Evolutionary conservation across 2,888 invertebrate species (phyloP), one percentile per base, ranked within the genome.

Genomic region (Agriopis leucophaearia): DNA sequence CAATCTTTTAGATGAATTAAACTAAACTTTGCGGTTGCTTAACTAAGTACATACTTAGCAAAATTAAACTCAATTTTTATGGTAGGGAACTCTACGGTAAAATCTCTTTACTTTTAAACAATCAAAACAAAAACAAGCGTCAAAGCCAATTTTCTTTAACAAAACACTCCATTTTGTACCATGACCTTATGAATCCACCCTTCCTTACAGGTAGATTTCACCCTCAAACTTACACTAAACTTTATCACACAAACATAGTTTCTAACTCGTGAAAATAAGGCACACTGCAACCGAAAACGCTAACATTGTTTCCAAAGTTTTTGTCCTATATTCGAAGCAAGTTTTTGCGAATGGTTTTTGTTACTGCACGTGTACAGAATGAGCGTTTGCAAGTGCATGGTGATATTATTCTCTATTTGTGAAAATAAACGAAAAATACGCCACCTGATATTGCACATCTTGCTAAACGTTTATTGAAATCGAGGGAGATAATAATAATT

Each of bases 171-270:
- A 64, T 73, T 80, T 70, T 76, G 66, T 72, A 73, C 70, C 70
- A 61, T 70, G 70, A 72, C 72, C 70, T 75, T 71, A 62, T 61
- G 27, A 59, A 61, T 57, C 75, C 72, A 82, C 79, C 82, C 82
- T 80, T 78, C 71, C 75, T 80, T 84, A 81, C 87, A 87, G 87
- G 87, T 87, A 86, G 80, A 75, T 66, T 57, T 61, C 52, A 48
- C 56, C 9, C 7, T 16, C 74, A 70, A 72, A 65, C 4, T 40
- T 55, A 59, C 10, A 3, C 0, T 12, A 12, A 6, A 12, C 2
- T 10, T 16, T 5, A 15, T 38, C n/a, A 70, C 0, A 8, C 13
- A 3, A 80, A 69, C 63, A 58, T 71, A 36, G 65, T n/a, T 62
- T 57, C 52, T 79, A 69, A 4, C 0, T 0, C 0, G 0, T 2